Conservation (phyloP, 2,113 vertebrate species). For the Calidris pugnax region DNA sequence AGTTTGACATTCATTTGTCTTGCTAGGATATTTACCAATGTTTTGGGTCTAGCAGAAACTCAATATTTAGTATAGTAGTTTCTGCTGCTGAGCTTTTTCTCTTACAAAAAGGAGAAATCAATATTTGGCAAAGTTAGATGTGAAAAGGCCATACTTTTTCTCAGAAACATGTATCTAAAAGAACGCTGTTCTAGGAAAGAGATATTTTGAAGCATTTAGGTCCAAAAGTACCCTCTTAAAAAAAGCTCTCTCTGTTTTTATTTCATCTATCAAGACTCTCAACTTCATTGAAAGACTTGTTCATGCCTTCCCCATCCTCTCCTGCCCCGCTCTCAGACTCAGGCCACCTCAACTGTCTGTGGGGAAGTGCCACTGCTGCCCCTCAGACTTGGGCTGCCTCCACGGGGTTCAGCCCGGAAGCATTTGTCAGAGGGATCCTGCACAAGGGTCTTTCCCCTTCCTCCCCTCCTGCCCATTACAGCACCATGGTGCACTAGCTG, state of each 20-base stretch:
- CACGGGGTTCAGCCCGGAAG: background rate
- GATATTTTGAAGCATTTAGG: background rate
- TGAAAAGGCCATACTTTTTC: background rate
- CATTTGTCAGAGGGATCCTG: background rate
- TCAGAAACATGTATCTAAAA: background rate
- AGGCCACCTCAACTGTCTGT: background rate
- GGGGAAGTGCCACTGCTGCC: fast-evolving
- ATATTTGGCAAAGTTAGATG: constrained; percentile 6
- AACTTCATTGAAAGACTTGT: background rate
- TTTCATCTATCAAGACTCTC: background rate
- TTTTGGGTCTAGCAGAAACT: constrained; percentile 37
- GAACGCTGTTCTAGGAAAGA: background rate
- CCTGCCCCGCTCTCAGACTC: background rate
- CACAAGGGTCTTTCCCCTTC: background rate
- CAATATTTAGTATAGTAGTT: constrained; percentile 11
- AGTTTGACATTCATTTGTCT: constrained; percentile 10
- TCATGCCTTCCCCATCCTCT: background rate
- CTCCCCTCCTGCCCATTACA: background rate
- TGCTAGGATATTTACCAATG: constrained; percentile 23
- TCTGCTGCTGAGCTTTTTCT: constrained; percentile 15
- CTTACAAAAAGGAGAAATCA: constrained; percentile 19
- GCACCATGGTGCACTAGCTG: background rate
- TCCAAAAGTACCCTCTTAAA: background rate
- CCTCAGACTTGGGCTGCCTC: background rate
- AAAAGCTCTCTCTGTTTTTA: background rate